These are phyloP conservation scores for Hemibagrus wyckioides DNA, from an alignment of 2,113 vertebrate species.

Conservation along the genomic window DNA sequence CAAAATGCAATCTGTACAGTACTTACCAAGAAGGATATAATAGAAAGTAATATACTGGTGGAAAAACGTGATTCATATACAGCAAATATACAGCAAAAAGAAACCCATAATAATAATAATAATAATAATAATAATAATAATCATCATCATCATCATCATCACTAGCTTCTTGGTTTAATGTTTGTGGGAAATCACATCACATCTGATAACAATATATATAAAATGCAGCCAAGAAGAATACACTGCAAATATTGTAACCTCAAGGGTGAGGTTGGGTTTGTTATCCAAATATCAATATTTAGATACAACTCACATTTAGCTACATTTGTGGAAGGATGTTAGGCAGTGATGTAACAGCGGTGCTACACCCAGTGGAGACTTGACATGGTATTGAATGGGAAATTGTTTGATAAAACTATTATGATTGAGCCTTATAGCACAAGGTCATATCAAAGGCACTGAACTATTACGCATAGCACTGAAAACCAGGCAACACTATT, in stretches of 20 bases:
- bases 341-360: not conserved
- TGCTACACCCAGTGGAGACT: not conserved
- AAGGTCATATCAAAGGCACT: not conserved
- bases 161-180: not conserved
- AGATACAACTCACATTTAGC: not conserved
- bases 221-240: not conserved
- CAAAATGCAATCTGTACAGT: conserved; percentile 3
- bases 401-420: not conserved
- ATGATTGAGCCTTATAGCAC: not conserved
- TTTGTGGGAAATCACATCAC: not conserved
- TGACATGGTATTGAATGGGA: not conserved
- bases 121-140: too few relatives aligned
- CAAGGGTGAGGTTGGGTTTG: not conserved
- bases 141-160: too few relatives aligned
- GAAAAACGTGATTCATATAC: not conserved
- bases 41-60: not conserved
- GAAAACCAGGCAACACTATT: not conserved
- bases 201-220: not conserved
- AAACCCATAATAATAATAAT: too few relatives aligned
- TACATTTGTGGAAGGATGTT: not conserved
- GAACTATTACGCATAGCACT: not conserved
- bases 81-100: not conserved
- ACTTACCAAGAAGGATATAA: not conserved
- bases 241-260: not conserved
- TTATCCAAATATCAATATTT: not conserved